phyloP scores from a whole-genome alignment of 2,797 vertebrate species.

The Benthosema pterotum region DNA sequence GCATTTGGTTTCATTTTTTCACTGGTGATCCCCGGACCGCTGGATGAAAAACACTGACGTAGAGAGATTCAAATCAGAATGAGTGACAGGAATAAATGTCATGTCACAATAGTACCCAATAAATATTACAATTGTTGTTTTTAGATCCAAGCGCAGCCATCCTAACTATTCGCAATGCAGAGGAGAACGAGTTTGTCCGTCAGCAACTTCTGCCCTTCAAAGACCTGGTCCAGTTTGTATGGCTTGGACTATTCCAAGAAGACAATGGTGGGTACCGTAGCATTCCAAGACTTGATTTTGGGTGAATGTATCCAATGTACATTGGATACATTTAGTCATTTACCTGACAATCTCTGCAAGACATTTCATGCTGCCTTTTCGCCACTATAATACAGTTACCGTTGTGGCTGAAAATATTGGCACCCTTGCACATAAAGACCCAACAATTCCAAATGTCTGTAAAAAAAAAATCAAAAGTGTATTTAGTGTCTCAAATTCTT shows the following conservation, averaged over 20 bases:
- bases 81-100: neutral
- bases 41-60: no score
- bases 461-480: no score
- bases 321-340: no score
- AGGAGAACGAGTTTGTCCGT: slow-evolving; percentile 89
- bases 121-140: slow-evolving; percentile 18
- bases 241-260: slow-evolving; percentile 86
- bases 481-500: no score
- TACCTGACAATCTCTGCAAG: no score
- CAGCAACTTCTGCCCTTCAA: slow-evolving; percentile 84
- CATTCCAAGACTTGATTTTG: neutral
- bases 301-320: no score
- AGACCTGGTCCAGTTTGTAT: slow-evolving; percentile 86
- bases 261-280: slow-evolving; percentile 77
- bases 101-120: neutral
- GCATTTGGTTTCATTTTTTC: no score
- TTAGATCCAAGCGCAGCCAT: slow-evolving; percentile 84
- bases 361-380: neutral
- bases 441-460: no score
- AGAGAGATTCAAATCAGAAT: neutral
- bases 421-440: no score
- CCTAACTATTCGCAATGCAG: slow-evolving; percentile 85
- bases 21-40: no score
- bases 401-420: neutral
- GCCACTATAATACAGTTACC: neutral